Evolutionary conservation across 2,113 vertebrate genomes (phyloP).

Genomic region (Festucalex cinctus): DNA sequence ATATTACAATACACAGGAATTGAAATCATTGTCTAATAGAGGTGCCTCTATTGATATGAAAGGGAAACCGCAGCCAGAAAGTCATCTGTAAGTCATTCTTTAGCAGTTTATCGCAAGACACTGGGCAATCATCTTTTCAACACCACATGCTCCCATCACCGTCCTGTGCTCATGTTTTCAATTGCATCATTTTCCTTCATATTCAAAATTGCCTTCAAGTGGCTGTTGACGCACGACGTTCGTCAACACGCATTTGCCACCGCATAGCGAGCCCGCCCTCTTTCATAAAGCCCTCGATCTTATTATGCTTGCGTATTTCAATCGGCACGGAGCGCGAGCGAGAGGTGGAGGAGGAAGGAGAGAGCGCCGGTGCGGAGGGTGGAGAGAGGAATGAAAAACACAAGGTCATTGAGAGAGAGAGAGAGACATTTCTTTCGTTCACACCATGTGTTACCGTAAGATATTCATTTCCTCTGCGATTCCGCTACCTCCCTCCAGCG

Average conservation of each 20-base stretch:
- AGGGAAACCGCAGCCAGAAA: conserved; percentile 34
- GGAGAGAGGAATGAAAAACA: conserved; percentile 59
- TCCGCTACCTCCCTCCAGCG: conserved; percentile 42
- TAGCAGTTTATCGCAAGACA: conserved; percentile 25
- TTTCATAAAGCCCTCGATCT: conserved; percentile 50
- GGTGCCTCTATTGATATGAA: conserved; percentile 3
- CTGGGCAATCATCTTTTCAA: conserved; percentile 14
- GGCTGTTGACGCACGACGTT: conserved; percentile 7
- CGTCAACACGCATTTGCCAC: conserved; percentile 16
- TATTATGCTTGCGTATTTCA: conserved; percentile 65
- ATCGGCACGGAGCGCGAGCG: conserved; percentile 32
- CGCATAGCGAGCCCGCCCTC: conserved; percentile 30
- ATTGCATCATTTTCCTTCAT: conserved; percentile 21
- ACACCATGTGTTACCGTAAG: conserved; percentile 65
- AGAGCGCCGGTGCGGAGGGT: conserved; percentile 14
- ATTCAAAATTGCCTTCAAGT: conserved; percentile 27
- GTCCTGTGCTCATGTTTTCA: conserved; percentile 15
- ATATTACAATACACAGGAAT: neutral
- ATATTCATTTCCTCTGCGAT: conserved; percentile 65
- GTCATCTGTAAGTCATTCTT: conserved; percentile 40
- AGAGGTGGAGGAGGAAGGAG: conserved; percentile 40
- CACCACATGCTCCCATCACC: neutral
- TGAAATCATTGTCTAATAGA: conserved; percentile 12
- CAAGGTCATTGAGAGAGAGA: conserved; percentile 34
- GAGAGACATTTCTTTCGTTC: conserved; percentile 64